Conservation (phyloP, 2,888 invertebrate species). For the Tanytarsus gracilentus region DNA sequence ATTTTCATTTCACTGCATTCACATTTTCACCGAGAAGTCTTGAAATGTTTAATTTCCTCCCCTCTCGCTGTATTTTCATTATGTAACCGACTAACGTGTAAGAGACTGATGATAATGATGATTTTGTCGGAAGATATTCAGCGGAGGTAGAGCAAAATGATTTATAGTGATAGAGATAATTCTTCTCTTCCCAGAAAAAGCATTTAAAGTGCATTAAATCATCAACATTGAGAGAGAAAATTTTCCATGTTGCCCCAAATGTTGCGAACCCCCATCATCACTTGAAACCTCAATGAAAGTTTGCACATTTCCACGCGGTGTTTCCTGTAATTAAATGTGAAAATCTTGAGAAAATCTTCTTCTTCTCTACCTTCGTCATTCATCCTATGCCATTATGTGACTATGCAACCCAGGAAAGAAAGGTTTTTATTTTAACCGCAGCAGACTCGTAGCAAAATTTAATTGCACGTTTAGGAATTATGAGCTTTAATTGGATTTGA, state of each 20-base stretch:
- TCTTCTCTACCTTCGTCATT: neutral
- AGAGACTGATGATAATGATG: neutral
- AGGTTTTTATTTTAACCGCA: neutral
- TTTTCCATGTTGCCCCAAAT: neutral
- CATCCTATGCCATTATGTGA: neutral
- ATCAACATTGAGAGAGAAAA: neutral
- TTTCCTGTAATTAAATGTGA: slow-evolving; percentile 5
- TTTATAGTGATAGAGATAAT: neutral
- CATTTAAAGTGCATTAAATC: slow-evolving; percentile 15
- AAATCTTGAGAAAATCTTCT: neutral
- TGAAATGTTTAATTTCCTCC: slow-evolving; percentile 6
- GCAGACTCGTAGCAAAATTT: slow-evolving; percentile 1
- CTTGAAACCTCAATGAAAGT: too few species aligned
- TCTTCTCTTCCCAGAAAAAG: neutral
- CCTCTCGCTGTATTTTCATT: too few species aligned
- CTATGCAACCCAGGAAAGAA: neutral
- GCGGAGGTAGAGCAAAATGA: neutral
- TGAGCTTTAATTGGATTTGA: slow-evolving; percentile 5
- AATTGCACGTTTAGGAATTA: slow-evolving; percentile 14
- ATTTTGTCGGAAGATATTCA: neutral
- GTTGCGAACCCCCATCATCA: neutral
- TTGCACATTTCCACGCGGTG: too few species aligned
- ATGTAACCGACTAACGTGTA: too few species aligned
- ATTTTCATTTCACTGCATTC: neutral
- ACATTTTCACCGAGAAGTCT: neutral